Evolutionary conservation across 2,797 vertebrate genomes (phyloP).

Genomic region (Rhinella marina): DNA sequence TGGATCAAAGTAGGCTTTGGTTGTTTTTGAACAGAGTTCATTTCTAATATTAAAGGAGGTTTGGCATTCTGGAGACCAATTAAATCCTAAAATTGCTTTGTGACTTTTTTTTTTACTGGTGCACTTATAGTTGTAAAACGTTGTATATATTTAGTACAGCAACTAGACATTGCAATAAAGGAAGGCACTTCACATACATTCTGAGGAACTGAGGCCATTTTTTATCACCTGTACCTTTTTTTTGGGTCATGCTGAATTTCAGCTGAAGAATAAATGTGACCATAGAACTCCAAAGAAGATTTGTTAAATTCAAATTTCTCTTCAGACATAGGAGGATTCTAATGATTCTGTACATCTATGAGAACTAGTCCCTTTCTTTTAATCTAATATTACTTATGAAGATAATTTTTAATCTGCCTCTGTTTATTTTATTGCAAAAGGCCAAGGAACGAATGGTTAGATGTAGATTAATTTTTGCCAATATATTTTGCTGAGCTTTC

Average conservation of each 20-base stretch:
- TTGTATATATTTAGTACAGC: not conserved
- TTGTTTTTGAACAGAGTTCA: not conserved
- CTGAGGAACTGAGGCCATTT: not conserved
- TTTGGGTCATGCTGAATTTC: not conserved
- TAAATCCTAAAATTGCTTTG: too few relatives aligned
- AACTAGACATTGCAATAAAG: not conserved
- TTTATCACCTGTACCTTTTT: not conserved
- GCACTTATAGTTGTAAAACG: not conserved
- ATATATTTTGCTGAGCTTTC: not conserved
- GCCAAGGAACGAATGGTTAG: not conserved
- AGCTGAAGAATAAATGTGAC: not conserved
- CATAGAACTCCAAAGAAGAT: not conserved
- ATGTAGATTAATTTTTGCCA: slow-evolving; percentile 2
- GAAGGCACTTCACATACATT: not conserved
- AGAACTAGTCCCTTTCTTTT: not conserved
- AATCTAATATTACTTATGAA: not conserved
- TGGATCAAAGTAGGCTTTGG: not conserved
- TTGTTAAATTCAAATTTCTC: not conserved
- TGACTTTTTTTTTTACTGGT: not conserved
- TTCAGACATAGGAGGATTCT: not conserved
- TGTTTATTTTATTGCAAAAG: not conserved
- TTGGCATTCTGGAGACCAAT: not conserved
- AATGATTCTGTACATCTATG: not conserved
- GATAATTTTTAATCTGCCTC: not conserved
- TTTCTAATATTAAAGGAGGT: too few relatives aligned